A percentile compares a stretch with the other conserved stretches of the same genome.
These are phyloP conservation scores for Desmophyllum pertusum DNA, from an alignment of 92 coral and sea anemone species.

Conservation along the genomic window DNA sequence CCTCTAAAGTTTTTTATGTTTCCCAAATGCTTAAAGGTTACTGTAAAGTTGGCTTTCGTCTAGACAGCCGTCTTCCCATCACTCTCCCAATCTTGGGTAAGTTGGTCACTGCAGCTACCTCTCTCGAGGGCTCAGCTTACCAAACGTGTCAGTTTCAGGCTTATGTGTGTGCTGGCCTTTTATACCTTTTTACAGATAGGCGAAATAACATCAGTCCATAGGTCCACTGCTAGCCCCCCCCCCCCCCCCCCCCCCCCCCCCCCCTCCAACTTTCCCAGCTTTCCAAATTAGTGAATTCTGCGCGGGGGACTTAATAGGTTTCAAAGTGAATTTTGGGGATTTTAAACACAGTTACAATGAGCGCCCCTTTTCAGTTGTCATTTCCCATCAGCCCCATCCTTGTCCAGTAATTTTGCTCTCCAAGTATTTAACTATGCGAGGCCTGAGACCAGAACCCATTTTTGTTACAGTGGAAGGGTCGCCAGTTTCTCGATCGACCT, in stretches of 20 bases:
- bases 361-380: constrained; percentile 22
- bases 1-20: constrained; percentile 51
- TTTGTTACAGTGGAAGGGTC: background rate
- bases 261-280: constrained; percentile 19
- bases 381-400: constrained; percentile 17
- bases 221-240: background rate
- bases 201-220: constrained; percentile 6
- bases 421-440: constrained; percentile 9
- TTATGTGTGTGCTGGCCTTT: background rate
- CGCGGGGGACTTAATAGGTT: background rate
- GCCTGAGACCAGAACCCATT: background rate
- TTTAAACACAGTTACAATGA: constrained; percentile 31
- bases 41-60: constrained; percentile 42
- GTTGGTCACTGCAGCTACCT: background rate
- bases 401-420: constrained; percentile 25
- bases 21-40: constrained; percentile 56
- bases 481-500: background rate
- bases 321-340: constrained; percentile 19
- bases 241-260: too few species aligned
- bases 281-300: background rate
- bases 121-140: background rate
- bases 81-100: constrained; percentile 39
- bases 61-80: constrained; percentile 55
- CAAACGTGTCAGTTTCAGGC: constrained; percentile 12
- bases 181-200: constrained; percentile 18